Evolutionary conservation across 2,888 invertebrate genomes (phyloP), one percentile per base, ranked within the genome.

Genomic region (Drosophila glabriapex): DNA sequence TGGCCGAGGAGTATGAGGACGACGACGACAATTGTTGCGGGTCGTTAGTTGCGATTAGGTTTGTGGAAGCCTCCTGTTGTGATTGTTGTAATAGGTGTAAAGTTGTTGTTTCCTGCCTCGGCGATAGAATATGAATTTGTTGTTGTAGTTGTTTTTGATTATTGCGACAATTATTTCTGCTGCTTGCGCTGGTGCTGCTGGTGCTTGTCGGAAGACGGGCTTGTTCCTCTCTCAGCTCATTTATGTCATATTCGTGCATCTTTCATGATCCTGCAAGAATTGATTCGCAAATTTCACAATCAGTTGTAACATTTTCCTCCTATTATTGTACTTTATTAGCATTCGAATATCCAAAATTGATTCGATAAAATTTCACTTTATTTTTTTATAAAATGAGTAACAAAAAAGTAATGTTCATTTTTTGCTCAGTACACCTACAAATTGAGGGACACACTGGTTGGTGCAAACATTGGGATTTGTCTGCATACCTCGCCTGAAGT

Each of bases 231-330:
- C 89, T 91, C 78, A 87, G 81, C 90, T 88, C 90, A 82, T 83
- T 84, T 90, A 84, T 90, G 83, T 89, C 92, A 92, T 92, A 89
- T 92, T 91, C 93, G 89, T 86, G 93, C 93, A 93, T 93, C 91
- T 93, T 93, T 93, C 85, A 90, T 86, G 80, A 90, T 86, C 85
- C 85, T 86, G 73, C n/a, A 87, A 87, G 82, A 85, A 72, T 29
- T 9, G 9, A 31, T n/a, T n/a, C 4, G 2, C 3, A 12, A n/a
- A n/a, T 12, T n/a, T n/a, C 35, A 1, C 5, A 49, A 60, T 64
- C 35, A 73, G 2, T 16, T 56, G 2, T 10, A 25, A 64, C 2
- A 58, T 39, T 61, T 6, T 22, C 3, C 6, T 14, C 6, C 22
- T 9, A 16, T 22, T 59, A 35, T 14, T 29, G 1, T 22, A 4